Conservation (phyloP, 2,888 invertebrate species). For the Orchesellides sinensis region DNA sequence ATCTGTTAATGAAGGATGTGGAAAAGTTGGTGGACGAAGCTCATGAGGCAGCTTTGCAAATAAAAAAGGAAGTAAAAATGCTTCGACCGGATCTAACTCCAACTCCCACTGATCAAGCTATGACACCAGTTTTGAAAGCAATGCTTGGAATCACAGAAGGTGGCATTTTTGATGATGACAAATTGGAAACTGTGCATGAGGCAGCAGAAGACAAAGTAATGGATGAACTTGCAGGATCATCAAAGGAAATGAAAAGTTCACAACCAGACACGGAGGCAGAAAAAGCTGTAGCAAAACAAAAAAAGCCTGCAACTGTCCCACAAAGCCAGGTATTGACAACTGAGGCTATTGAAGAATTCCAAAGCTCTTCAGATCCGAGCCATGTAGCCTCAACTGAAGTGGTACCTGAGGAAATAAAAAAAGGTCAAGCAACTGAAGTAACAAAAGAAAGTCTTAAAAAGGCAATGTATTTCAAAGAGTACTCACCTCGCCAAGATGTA, state of each 20-base stretch:
- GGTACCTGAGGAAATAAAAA: background rate
- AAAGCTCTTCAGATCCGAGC: conserved; percentile 11
- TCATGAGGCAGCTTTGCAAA: conserved; percentile 78
- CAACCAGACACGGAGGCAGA: conserved; percentile 17
- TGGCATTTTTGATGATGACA: conserved; percentile 71
- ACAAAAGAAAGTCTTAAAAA: conserved; percentile 42
- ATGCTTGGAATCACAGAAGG: conserved; percentile 71
- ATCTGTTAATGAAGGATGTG: conserved; percentile 75
- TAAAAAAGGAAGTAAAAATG: conserved; percentile 74
- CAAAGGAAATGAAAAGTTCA: conserved; percentile 55
- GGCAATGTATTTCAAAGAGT: conserved; percentile 68
- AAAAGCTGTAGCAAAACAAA: conserved; percentile 23
- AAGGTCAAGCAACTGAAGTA: conserved; percentile 40
- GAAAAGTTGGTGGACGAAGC: conserved; percentile 80
- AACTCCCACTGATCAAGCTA: conserved; percentile 74
- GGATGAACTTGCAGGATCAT: conserved; percentile 37
- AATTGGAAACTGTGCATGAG: conserved; percentile 73
- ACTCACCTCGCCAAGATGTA: conserved; percentile 57
- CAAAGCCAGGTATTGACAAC: conserved; percentile 70
- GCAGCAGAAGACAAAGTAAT: conserved; percentile 61
- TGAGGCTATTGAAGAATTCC: conserved; percentile 60
- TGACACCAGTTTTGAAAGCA: conserved; percentile 73
- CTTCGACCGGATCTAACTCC: conserved; percentile 73
- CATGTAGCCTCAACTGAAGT: conserved; percentile 30
- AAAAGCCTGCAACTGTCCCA: conserved; percentile 10